Evolutionary conservation across 2,888 invertebrate genomes (phyloP).

Genomic region (Cantharis rustica): DNA sequence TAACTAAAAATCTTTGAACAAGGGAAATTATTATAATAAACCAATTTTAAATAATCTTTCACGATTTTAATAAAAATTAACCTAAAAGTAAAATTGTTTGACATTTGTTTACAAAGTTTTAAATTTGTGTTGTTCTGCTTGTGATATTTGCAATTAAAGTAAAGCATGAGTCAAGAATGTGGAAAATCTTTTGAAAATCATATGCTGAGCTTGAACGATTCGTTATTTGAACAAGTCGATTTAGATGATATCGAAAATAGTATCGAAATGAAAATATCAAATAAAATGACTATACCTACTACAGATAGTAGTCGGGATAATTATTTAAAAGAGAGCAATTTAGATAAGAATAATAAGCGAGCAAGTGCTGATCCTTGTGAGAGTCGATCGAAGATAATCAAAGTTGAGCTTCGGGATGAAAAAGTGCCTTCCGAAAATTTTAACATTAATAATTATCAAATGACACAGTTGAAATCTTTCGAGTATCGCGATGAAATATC

Average conservation of each 20-base stretch:
- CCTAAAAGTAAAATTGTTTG: background rate
- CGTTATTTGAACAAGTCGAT: background rate
- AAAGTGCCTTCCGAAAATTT: background rate
- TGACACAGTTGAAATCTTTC: background rate
- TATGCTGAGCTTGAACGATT: background rate
- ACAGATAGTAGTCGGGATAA: background rate
- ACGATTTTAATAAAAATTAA: background rate
- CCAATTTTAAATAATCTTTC: background rate
- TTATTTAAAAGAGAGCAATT: background rate
- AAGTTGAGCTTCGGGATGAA: background rate
- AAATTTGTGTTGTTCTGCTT: background rate
- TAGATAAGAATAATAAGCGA: background rate
- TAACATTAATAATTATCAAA: background rate
- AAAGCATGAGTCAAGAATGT: background rate
- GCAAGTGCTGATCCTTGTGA: background rate
- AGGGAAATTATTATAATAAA: background rate
- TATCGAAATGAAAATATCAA: background rate
- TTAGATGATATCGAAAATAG: background rate
- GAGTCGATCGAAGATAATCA: background rate
- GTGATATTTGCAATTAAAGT: background rate
- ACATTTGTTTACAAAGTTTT: background rate
- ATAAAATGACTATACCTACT: background rate
- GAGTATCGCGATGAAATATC: slow-evolving; percentile 33
- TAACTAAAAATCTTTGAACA: background rate
- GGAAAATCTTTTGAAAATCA: background rate